Percentiles rank a stretch among this genome's conserved stretches.
These are phyloP conservation scores for Catostylus mosaicus DNA, from an alignment of 30 jellyfish, hydroid and myxozoan genomes.

Conservation along the genomic window DNA sequence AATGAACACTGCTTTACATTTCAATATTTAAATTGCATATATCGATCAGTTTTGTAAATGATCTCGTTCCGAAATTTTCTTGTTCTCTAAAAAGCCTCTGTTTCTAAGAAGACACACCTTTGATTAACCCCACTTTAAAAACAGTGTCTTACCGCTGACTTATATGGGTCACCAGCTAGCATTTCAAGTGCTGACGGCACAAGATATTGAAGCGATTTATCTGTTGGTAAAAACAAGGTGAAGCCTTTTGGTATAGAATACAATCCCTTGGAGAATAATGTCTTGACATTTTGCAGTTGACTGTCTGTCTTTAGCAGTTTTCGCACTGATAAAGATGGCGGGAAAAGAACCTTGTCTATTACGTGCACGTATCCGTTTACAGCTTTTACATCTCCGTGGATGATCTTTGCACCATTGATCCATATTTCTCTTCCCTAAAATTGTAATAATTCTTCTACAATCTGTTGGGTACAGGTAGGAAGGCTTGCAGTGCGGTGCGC, in stretches of 20 bases:
- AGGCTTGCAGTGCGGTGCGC: too few relatives aligned
- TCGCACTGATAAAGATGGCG: slow-evolving; percentile 6
- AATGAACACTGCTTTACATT: too few relatives aligned
- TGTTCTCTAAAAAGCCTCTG: too few relatives aligned
- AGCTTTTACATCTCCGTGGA: slow-evolving; percentile 24
- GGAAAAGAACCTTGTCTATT: slow-evolving; percentile 46
- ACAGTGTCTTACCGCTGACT: not conserved
- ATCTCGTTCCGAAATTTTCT: too few relatives aligned
- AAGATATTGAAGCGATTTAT: not conserved
- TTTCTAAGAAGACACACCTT: too few relatives aligned
- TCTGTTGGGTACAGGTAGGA: too few relatives aligned
- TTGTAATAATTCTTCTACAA: not conserved
- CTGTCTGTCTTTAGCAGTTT: not conserved
- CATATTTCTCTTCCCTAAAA: slow-evolving; percentile 25
- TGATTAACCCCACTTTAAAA: too few relatives aligned
- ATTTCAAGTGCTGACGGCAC: slow-evolving; percentile 5
- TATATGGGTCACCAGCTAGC: not conserved
- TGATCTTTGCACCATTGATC: slow-evolving; percentile 43
- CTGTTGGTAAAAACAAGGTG: slow-evolving; percentile 7
- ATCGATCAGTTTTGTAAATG: too few relatives aligned
- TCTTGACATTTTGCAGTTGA: not conserved
- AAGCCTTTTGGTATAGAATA: not conserved
- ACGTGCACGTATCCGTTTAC: slow-evolving; percentile 38
- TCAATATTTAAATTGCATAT: too few relatives aligned
- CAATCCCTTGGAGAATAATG: not conserved